A percentile compares a stretch with the other conserved stretches of the same genome.
Conservation (phyloP, 2,113 vertebrate genomes). For the Oreochromis niloticus region DNA sequence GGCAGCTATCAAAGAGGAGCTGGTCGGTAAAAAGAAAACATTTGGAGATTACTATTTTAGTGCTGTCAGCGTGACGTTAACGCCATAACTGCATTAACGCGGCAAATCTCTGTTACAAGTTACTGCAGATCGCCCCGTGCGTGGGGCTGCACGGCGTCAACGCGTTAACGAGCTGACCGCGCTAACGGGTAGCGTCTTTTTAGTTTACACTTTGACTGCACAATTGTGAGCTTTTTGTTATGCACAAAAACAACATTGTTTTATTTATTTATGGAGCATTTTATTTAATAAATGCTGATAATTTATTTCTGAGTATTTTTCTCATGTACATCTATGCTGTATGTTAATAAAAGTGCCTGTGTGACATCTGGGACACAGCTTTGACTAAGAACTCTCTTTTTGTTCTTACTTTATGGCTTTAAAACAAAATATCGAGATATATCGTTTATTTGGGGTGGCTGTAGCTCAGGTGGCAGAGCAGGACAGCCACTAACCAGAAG, state of each 20-base stretch:
- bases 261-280: not conserved
- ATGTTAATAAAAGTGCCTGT: not conserved
- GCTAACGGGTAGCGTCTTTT: not conserved
- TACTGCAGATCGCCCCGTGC: no score
- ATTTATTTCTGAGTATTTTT: not conserved
- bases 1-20: no score
- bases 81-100: no score
- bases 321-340: not conserved
- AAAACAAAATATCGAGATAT: not conserved
- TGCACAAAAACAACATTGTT: not conserved
- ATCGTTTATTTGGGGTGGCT: not conserved
- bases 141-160: not conserved
- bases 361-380: not conserved
- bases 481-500: no score
- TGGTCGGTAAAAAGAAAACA: no score
- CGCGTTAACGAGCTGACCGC: not conserved
- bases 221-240: not conserved
- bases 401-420: fast-evolving
- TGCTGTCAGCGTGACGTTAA: no score
- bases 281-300: not conserved
- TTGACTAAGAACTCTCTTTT: not conserved
- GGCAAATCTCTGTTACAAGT: no score
- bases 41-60: not conserved
- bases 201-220: not conserved
- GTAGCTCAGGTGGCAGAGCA: no score